Evolutionary conservation across 2,113 vertebrate species (phyloP), one percentile per base, ranked within the genome.

Genomic region (Echinops telfairi): DNA sequence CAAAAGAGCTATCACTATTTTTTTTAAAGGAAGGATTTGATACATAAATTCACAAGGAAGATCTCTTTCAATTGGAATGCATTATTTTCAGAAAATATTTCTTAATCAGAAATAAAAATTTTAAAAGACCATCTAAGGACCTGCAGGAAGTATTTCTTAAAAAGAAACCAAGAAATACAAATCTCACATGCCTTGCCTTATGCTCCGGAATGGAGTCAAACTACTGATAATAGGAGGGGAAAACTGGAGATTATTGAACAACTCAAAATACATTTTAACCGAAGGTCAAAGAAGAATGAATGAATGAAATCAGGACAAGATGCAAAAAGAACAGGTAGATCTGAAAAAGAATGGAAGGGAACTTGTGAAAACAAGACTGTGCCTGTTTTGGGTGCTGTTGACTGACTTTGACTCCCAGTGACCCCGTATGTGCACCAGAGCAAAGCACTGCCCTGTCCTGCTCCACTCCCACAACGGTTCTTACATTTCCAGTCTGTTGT

Each of bases 51-150:
- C 83, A 87, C 31, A 80, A 68, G 75, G 58, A 83, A 77, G 73
- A 73, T 60, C 9, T 78, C 40, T 91, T 85, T 81, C 17, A 27
- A 27, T 22, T 62, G 43, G n/a, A 85, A 36, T 27, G 31, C 31
- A 83, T 33, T 71, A 16, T 88, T 93, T 92, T 90, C 15, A 71
- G 79, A 62, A 93, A 79, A 75, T 40, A 40, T n/a, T 75, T 85
- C 62, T 76, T 68, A 12, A 57, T 89, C 66, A 71, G 11, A 77
- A 33, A n/a, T 70, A 80, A 89, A 89, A 94, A 53, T 29, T 64
- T 64, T 7, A 53, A 53, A 53, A 14, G 47, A 53, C 43, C 20
- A 76, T 15, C 3, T 89, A 71, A 80, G 3, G 3, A 12, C 71
- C 36, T 70, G 27, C 76, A 38, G 81, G 20, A 83, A 29, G 9